phyloP scores from a whole-genome alignment of 2,113 vertebrate genomes.

The Orycteropus afer region DNA sequence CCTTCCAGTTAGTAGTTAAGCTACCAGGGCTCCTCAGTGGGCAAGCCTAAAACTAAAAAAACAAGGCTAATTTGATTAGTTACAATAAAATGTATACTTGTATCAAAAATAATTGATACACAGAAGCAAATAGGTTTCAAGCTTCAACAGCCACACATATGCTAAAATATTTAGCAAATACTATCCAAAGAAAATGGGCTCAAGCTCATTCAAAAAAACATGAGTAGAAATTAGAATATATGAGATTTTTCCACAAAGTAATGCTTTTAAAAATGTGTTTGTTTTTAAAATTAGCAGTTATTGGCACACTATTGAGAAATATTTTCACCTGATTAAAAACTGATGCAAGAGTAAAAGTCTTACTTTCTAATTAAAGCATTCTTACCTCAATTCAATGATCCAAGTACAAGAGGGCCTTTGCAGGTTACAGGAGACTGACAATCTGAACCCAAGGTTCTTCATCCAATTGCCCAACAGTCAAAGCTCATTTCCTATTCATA shows the following conservation, averaged over 20 bases:
- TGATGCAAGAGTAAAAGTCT: conserved; percentile 22
- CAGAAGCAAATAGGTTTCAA: not conserved
- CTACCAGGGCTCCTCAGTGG: not conserved
- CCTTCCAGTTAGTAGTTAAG: too few relatives aligned
- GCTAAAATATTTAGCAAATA: conserved; percentile 13
- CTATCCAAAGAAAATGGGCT: not conserved
- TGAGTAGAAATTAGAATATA: not conserved
- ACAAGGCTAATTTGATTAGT: not conserved
- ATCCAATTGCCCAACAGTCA: conserved; percentile 43
- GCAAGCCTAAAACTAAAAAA: not conserved
- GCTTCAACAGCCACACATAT: not conserved
- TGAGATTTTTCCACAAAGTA: conserved; percentile 4
- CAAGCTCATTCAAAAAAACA: not conserved
- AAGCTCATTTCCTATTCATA: conserved; percentile 66
- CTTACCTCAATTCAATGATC: conserved; percentile 61
- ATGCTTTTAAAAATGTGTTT: not conserved
- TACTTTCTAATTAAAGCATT: conserved; percentile 55
- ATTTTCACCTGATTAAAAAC: conserved; percentile 15
- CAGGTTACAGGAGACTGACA: conserved; percentile 12
- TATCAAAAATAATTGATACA: not conserved
- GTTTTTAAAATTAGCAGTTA: conserved; percentile 30
- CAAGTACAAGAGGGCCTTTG: not conserved
- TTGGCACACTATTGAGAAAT: not conserved
- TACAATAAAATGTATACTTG: not conserved
- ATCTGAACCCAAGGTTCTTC: conserved; percentile 33